Percentiles rank a stretch among this genome's conserved stretches.
These are phyloP conservation scores for Drosophila novamexicana DNA, from an alignment of 1,140 invertebrate species.

Conservation along the genomic window DNA sequence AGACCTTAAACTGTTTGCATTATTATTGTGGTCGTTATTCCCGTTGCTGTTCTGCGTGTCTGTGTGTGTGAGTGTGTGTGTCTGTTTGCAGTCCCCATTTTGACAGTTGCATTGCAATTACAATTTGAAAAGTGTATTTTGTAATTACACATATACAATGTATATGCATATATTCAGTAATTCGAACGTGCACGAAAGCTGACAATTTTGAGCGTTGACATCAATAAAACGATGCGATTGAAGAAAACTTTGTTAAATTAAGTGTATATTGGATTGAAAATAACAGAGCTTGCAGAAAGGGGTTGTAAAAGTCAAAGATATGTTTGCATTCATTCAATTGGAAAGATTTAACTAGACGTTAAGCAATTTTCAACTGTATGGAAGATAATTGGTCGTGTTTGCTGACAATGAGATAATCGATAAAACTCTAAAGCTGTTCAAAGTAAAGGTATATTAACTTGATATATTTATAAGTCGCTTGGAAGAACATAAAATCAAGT, in stretches of 20 bases:
- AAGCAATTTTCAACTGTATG: neutral
- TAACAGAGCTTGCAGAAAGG: neutral
- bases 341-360: neutral
- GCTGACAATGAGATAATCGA: neutral
- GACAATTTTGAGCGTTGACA: conserved; percentile 25
- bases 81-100: conserved; percentile 54
- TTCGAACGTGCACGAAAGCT: conserved; percentile 59
- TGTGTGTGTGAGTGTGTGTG: neutral
- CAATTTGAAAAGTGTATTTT: conserved; percentile 79
- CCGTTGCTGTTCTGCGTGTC: conserved; percentile 24
- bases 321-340: conserved; percentile 6
- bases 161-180: conserved; percentile 64
- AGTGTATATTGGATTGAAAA: neutral
- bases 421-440: neutral
- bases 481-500: too few species aligned
- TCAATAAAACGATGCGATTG: conserved; percentile 8
- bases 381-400: neutral
- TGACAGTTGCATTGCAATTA: conserved; percentile 79
- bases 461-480: too few species aligned
- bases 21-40: conserved; percentile 60
- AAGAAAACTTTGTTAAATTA: conserved; percentile 1
- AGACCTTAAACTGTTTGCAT: conserved; percentile 76
- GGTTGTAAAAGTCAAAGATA: neutral
- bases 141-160: conserved; percentile 57
- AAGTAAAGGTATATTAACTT: neutral